A percentile compares a stretch with the other conserved stretches of the same genome.
These are phyloP conservation scores for Brachymystax lenok DNA, from an alignment of 2,797 vertebrate genomes.

Conservation along the genomic window DNA sequence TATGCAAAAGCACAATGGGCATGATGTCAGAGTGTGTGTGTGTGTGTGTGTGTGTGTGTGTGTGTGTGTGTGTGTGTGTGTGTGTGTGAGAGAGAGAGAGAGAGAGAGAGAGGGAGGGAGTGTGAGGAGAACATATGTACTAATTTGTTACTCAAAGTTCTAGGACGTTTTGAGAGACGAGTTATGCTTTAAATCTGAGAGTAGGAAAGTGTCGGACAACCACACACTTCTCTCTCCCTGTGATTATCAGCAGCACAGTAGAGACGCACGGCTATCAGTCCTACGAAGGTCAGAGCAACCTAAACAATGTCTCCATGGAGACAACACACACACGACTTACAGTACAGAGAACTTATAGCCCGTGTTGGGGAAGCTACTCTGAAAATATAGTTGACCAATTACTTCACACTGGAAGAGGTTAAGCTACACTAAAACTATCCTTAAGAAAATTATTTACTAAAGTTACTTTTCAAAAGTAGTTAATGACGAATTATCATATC, in stretches of 20 bases:
- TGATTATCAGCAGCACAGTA: neutral
- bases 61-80: neutral
- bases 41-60: neutral
- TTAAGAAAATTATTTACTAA: no score
- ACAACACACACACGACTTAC: neutral
- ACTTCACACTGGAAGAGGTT: no score
- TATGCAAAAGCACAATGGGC: neutral
- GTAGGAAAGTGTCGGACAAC: neutral
- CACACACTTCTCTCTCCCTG: no score
- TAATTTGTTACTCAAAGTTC: conserved; percentile 51
- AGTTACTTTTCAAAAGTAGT: no score
- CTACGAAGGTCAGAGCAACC: neutral
- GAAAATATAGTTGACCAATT: no score
- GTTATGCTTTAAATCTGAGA: neutral
- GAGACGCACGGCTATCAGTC: neutral
- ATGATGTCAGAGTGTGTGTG: neutral
- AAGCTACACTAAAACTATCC: no score
- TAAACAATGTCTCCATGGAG: neutral
- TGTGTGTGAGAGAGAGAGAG: neutral
- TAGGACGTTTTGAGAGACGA: neutral
- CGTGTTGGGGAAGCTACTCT: no score
- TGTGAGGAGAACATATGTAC: neutral
- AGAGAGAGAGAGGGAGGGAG: neutral
- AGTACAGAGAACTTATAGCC: neutral
- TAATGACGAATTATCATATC: no score